Evolutionary conservation across 2,797 vertebrate genomes (phyloP).

Genomic region (Spinibarbus caldwelli): DNA sequence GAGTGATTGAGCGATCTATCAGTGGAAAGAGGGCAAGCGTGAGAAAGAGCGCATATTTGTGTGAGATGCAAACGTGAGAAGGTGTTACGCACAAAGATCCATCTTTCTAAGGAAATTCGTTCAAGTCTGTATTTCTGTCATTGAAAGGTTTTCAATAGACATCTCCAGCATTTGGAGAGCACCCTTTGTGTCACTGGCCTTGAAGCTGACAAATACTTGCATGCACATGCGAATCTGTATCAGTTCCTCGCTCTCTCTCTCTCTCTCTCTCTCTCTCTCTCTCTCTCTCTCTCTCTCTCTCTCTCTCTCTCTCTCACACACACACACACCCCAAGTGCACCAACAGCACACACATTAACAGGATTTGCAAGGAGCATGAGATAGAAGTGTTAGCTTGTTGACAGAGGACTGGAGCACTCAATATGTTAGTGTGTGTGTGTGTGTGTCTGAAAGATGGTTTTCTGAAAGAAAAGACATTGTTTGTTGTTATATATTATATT

Average conservation of each 20-base stretch:
- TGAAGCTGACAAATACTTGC: conserved; percentile 39
- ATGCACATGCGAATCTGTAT: background rate
- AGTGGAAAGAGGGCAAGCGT: conserved; percentile 20
- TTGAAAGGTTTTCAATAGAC: conserved; percentile 40
- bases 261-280: too few relatives aligned
- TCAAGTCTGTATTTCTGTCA: conserved; percentile 19
- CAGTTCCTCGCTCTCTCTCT: background rate
- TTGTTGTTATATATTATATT: background rate
- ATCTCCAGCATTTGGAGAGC: conserved; percentile 33
- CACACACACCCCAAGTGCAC: conserved; percentile 11
- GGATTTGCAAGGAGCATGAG: conserved; percentile 41
- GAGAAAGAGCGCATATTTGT: conserved; percentile 5
- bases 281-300: too few relatives aligned
- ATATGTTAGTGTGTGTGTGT: conserved; percentile 21
- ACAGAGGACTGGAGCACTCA: conserved; percentile 7
- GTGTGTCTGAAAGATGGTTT: conserved; percentile 17
- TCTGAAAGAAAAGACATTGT: background rate
- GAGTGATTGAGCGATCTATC: conserved; percentile 36
- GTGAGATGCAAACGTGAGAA: conserved; percentile 16
- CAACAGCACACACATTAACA: conserved; percentile 39
- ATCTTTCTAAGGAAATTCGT: conserved; percentile 43
- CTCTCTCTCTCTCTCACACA: background rate
- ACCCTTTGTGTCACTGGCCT: conserved; percentile 47
- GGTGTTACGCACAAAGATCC: conserved; percentile 40
- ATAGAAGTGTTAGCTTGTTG: conserved; percentile 43